Percentiles rank a stretch among this genome's conserved stretches.
These are phyloP conservation scores for Erannis defoliaria DNA, from an alignment of 2,888 invertebrate species.

Conservation along the genomic window DNA sequence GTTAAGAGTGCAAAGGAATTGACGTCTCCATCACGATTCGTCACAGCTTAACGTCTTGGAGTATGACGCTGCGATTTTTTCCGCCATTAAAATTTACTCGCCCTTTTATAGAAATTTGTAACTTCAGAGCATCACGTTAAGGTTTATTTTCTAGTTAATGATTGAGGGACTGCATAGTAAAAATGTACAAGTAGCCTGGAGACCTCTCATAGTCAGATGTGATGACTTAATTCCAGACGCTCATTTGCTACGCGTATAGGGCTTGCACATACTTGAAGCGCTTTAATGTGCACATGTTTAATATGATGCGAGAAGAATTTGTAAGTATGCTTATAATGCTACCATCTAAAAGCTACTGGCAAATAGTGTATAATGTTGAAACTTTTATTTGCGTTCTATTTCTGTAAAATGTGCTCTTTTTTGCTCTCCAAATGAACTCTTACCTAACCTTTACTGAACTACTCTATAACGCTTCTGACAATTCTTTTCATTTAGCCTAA, in stretches of 20 bases:
- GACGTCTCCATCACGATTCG: slow-evolving; percentile 81
- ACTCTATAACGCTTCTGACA: too few species aligned
- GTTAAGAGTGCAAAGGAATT: slow-evolving; percentile 77
- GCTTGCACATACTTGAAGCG: slow-evolving; percentile 56
- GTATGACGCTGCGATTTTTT: slow-evolving; percentile 81
- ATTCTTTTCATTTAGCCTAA: too few species aligned
- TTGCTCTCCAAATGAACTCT: neutral
- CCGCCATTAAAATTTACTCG: slow-evolving; percentile 60
- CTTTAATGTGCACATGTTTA: slow-evolving; percentile 41
- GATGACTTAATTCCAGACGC: slow-evolving; percentile 79
- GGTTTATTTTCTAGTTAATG: slow-evolving; percentile 1
- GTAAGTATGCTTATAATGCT: slow-evolving; percentile 25
- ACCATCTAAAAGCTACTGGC: slow-evolving; percentile 21
- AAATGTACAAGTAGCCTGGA: slow-evolving; percentile 65
- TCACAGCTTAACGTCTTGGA: slow-evolving; percentile 72
- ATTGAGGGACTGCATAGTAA: slow-evolving; percentile 24
- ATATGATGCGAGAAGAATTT: slow-evolving; percentile 35
- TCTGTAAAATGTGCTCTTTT: neutral
- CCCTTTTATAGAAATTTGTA: slow-evolving; percentile 5
- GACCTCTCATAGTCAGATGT: slow-evolving; percentile 71
- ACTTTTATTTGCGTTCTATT: neutral
- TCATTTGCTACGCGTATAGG: slow-evolving; percentile 72
- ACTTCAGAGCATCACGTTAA: slow-evolving; percentile 17
- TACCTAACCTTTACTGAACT: neutral
- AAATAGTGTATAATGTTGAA: neutral